Percentiles rank a stretch among this genome's conserved stretches.
phyloP scores from a whole-genome alignment of 2,113 vertebrate species.

The Rynchops niger region DNA sequence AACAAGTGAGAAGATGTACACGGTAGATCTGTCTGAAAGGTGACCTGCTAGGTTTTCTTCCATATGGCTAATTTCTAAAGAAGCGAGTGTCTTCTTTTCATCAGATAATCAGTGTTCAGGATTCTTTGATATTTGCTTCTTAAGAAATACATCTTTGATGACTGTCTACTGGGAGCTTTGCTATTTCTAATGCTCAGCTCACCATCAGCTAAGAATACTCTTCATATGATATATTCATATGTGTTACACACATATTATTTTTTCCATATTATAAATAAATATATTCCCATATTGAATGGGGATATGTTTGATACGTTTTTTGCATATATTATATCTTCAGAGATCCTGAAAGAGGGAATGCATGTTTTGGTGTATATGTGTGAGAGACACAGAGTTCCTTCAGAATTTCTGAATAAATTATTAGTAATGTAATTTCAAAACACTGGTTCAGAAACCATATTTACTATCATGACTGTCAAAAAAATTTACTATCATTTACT shows the following conservation, averaged over 20 bases:
- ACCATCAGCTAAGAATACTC: not conserved
- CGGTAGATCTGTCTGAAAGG: not conserved
- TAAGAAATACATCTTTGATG: not conserved
- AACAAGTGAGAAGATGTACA: not conserved
- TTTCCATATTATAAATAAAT: not conserved
- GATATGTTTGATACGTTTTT: not conserved
- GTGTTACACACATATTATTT: not conserved
- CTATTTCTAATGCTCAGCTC: not conserved
- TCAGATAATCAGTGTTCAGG: not conserved
- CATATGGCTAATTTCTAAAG: not conserved
- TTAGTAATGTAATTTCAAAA: constrained; percentile 27
- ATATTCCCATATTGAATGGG: not conserved
- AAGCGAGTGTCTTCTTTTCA: not conserved
- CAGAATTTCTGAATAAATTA: constrained; percentile 34
- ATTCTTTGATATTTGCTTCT: not conserved
- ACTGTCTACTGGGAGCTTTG: not conserved
- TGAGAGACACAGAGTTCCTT: not conserved
- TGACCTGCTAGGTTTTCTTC: not conserved
- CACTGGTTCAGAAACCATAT: not conserved
- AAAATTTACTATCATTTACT: too few species aligned
- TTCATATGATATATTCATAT: not conserved
- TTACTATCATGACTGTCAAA: constrained; percentile 17
- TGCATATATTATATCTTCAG: not conserved
- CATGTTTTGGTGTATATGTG: not conserved
- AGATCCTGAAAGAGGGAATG: not conserved